Conservation (phyloP, 2,797 vertebrate genomes). For the Manis crassicaudata region DNA sequence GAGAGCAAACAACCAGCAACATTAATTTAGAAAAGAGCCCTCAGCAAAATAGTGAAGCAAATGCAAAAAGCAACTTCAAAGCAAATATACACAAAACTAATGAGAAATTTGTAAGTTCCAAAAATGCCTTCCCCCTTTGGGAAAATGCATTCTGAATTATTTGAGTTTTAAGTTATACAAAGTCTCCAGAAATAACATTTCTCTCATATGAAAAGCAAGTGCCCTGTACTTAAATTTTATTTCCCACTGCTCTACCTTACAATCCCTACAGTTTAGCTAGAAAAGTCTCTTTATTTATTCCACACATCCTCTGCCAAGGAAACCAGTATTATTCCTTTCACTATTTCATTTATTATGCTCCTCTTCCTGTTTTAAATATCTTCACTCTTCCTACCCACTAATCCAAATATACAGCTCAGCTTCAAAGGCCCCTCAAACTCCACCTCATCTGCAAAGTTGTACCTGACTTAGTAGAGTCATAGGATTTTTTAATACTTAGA, state of each 20-base stretch:
- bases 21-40: neutral
- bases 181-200: constrained; percentile 77
- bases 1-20: neutral
- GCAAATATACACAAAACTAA: constrained; percentile 57
- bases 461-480: constrained; percentile 36
- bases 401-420: constrained; percentile 50
- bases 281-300: constrained; percentile 68
- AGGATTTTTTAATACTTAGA: constrained; percentile 32
- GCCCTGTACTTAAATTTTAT: constrained; percentile 63
- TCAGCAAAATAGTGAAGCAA: constrained; percentile 43
- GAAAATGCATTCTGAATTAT: constrained; percentile 72
- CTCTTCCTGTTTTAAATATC: constrained; percentile 73
- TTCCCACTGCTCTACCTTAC: constrained; percentile 70
- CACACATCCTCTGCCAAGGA: constrained; percentile 72
- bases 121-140: constrained; percentile 35
- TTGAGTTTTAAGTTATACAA: constrained; percentile 65
- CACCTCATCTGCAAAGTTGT: neutral
- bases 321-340: constrained; percentile 56
- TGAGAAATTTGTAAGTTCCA: constrained; percentile 41
- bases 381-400: constrained; percentile 63
- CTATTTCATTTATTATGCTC: constrained; percentile 56
- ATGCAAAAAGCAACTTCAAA: constrained; percentile 50
- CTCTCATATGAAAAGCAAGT: constrained; percentile 70
- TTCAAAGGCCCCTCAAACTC: constrained; percentile 42
- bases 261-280: constrained; percentile 55